Conservation (phyloP, 1,140 invertebrate genomes). For the Drosophila parvula region DNA sequence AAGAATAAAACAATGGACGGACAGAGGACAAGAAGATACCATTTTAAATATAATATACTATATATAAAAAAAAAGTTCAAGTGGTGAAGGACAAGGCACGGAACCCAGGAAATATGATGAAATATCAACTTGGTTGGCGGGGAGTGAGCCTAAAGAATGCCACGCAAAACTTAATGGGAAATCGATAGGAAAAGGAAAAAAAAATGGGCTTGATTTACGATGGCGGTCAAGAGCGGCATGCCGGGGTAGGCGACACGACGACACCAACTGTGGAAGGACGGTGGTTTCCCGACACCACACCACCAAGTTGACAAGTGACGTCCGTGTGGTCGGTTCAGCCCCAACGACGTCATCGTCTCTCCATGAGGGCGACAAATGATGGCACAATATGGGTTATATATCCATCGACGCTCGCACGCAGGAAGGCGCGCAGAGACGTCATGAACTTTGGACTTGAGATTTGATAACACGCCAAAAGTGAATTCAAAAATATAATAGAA, state of each 20-base stretch:
- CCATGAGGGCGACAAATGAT: constrained; percentile 16
- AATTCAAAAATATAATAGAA: constrained; percentile 13
- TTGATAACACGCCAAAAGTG: constrained; percentile 46
- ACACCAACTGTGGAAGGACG: neutral
- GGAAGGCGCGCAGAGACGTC: constrained; percentile 9
- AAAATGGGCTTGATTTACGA: constrained; percentile 41
- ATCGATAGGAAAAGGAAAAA: constrained; percentile 55
- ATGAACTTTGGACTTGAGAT: constrained; percentile 40
- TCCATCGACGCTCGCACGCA: neutral
- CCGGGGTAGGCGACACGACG: neutral
- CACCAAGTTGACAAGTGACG: constrained; percentile 6
- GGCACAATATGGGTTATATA: constrained; percentile 21
- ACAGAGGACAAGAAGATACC: constrained; percentile 1
- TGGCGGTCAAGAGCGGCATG: constrained; percentile 13
- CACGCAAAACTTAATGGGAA: constrained; percentile 76
- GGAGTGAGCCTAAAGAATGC: constrained; percentile 54
- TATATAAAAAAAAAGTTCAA: constrained; percentile 27
- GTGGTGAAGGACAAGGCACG: neutral
- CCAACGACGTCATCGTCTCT: constrained; percentile 18
- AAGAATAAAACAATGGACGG: neutral
- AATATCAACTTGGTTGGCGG: constrained; percentile 28
- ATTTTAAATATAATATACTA: constrained; percentile 23
- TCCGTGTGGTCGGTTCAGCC: neutral
- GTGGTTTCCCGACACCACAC: neutral
- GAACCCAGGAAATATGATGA: constrained; percentile 29